Evolutionary conservation across 35 echinoderm and acorn worm genomes (phyloP), one percentile per base, ranked within the genome.

Genomic region (Anneissia japonica): DNA sequence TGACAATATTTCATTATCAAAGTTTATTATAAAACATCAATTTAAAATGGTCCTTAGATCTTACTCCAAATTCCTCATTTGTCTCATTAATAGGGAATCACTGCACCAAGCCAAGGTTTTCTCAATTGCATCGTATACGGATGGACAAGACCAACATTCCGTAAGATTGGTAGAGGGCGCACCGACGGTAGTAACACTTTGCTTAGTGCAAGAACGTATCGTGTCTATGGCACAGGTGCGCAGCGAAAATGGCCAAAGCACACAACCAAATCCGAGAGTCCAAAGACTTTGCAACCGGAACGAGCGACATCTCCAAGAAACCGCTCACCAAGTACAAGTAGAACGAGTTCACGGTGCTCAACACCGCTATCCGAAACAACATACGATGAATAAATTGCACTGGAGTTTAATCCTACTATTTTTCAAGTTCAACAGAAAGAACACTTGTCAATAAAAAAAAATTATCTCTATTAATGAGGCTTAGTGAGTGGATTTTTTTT

Each of bases 81-180:
- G 0, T 34, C 81, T 79, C 74, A 37, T 35, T 82, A 39, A 17
- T 39, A 89, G 87, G 87, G 87, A 32, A 74, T 89, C 19, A 89
- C 87, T 34, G 87, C 87, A 38, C 87, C 87, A 28, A 89, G 87
- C 51, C 87, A 89, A 77, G 87, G 87, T 28, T 89, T 89, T 43
- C 72, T 89, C 0, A 89, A 89, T 35, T 89, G 79, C 19, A 72
- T 89, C 0, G 80, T 89, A 12, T 89, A 89, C 56, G 87, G 87
- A 72, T 89, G 87, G 87, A 89, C 87, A 73, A 10, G 79, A 40
- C 36, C 43, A 72, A 89, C 46, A 72, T 89, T 89, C 87, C 46
- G 87, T 32, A 38, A 39, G 46, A 74, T 81, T 73, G 35, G 73
- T 9, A 30, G 35, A 21, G 37, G 38, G 31, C 38, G 31, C 34